phyloP scores from a whole-genome alignment of 2,797 vertebrate species.

The Carduelis carduelis region DNA sequence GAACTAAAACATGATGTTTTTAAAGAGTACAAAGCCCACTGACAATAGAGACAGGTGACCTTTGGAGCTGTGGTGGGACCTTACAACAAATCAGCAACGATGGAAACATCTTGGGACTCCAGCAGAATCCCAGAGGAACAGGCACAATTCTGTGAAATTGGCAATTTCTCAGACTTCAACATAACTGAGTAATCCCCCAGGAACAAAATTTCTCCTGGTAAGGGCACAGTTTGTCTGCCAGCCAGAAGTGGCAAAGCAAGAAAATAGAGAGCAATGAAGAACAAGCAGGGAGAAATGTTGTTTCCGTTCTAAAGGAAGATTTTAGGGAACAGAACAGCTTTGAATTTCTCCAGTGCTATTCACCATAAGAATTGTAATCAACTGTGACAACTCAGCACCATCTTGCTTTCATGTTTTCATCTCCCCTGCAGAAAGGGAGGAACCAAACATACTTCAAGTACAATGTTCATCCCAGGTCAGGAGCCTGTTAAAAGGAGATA shows the following conservation, averaged over 20 bases:
- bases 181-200: neutral
- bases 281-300: neutral
- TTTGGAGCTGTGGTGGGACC: neutral
- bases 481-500: neutral
- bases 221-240: neutral
- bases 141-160: neutral
- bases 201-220: conserved; percentile 1
- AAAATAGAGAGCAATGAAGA: neutral
- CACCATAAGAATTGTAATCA: neutral
- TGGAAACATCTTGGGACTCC: neutral
- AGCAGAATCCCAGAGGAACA: neutral
- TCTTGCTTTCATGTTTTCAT: neutral
- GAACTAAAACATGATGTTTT: conserved; percentile 4
- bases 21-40: neutral
- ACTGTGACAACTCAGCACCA: neutral
- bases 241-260: neutral
- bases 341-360: conserved; percentile 22
- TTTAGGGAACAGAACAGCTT: neutral
- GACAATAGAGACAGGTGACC: neutral
- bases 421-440: neutral
- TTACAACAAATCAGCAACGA: neutral
- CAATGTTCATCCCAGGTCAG: neutral
- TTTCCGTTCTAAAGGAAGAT: neutral
- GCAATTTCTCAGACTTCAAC: neutral
- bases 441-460: neutral